Percentiles rank a stretch among this genome's conserved stretches.
phyloP scores from a whole-genome alignment of 1,140 invertebrate species.

The Pemphigus obesinymphae region DNA sequence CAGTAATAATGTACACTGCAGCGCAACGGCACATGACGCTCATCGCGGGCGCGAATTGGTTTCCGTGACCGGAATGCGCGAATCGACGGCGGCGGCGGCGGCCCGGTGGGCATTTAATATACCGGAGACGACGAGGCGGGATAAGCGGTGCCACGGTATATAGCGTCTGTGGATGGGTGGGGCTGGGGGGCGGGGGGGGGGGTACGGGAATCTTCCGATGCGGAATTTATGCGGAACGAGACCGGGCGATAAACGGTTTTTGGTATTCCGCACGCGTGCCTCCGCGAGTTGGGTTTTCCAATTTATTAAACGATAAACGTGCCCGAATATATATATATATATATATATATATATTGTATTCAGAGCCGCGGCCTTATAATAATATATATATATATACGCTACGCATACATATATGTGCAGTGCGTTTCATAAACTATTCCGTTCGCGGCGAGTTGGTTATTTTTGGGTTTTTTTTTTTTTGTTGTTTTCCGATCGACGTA shows the following conservation, averaged over 20 bases:
- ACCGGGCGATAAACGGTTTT: not conserved
- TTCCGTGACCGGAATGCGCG: slow-evolving; percentile 30
- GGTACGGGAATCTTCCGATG: not conserved
- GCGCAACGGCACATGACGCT: too few species aligned
- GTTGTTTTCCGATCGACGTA: not conserved
- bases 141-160: not conserved
- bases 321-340: not conserved
- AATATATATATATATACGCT: not conserved
- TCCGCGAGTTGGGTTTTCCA: slow-evolving; percentile 6
- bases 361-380: not conserved
- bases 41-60: slow-evolving; percentile 17
- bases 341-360: not conserved
- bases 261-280: slow-evolving; percentile 21
- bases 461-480: not conserved
- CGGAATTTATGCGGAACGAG: slow-evolving; percentile 2
- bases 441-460: not conserved
- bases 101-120: slow-evolving; percentile 1
- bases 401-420: not conserved
- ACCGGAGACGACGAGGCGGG: not conserved
- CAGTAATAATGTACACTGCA: not conserved
- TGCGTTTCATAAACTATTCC: not conserved
- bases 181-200: not conserved
- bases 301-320: slow-evolving; percentile 34
- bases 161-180: too few species aligned
- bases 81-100: not conserved